Conservation (phyloP, 2,113 vertebrate genomes). For the Muscicapa adusta region DNA sequence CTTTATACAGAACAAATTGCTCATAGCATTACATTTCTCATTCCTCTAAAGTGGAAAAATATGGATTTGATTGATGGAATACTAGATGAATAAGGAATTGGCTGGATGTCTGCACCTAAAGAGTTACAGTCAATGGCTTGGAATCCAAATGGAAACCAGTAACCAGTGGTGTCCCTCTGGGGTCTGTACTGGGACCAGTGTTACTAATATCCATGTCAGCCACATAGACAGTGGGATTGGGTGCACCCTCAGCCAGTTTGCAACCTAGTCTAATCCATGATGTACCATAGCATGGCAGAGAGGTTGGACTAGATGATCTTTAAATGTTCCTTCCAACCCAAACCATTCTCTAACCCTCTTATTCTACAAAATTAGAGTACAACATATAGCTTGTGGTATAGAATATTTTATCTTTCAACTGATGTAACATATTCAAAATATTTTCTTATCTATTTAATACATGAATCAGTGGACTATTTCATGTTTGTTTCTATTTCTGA, state of each 20-base stretch:
- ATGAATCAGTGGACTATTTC: neutral
- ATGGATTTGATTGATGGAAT: neutral
- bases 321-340: neutral
- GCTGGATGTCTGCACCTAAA: neutral
- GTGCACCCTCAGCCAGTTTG: neutral
- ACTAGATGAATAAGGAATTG: neutral
- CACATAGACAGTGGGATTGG: neutral
- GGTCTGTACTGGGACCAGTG: neutral
- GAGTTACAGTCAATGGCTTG: neutral
- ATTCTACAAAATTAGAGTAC: neutral
- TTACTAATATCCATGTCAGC: rapidly evolving
- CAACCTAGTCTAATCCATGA: neutral
- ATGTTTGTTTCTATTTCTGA: neutral
- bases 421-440: neutral
- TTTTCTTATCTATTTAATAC: neutral
- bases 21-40: neutral
- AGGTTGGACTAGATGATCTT: neutral
- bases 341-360: neutral
- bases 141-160: neutral
- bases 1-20: neutral
- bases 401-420: neutral
- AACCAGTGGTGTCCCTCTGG: neutral
- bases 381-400: neutral
- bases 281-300: too few species aligned
- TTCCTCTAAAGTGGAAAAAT: neutral